Conservation (phyloP, 2,113 vertebrate species). For the Cinclus mexicanus region DNA sequence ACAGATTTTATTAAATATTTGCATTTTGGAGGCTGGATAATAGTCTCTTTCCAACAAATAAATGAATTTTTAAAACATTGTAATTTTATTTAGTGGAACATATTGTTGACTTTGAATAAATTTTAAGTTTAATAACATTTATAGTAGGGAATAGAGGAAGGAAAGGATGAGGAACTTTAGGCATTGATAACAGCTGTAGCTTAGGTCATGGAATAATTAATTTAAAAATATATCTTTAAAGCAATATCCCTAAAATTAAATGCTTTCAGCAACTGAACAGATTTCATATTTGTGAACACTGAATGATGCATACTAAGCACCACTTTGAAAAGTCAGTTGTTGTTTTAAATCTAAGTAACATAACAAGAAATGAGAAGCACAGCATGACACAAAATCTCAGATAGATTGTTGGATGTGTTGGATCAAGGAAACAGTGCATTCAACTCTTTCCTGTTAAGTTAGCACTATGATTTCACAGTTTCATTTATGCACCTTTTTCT, state of each 20-base stretch:
- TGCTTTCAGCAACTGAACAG: neutral
- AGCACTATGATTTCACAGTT: neutral
- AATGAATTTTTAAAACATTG: neutral
- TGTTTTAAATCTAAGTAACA: neutral
- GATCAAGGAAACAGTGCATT: neutral
- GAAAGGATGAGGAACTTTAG: neutral
- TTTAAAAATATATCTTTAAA: neutral
- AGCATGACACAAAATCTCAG: neutral
- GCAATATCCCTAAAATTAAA: neutral
- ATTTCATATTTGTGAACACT: neutral
- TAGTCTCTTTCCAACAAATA: fast-evolving
- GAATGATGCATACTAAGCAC: neutral
- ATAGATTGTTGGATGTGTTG: neutral
- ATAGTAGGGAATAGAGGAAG: neutral
- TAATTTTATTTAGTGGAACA: neutral
- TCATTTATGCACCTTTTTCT: neutral
- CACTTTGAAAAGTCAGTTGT: neutral
- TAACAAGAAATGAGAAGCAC: neutral
- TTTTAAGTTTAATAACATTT: neutral
- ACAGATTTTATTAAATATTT: neutral
- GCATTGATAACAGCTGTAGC: neutral
- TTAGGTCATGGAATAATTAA: neutral
- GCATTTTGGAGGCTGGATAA: neutral
- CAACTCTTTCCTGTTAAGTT: neutral
- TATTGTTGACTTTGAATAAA: neutral